phyloP scores from a whole-genome alignment of 2,888 invertebrate genomes.

The Nemapogon koenigi region DNA sequence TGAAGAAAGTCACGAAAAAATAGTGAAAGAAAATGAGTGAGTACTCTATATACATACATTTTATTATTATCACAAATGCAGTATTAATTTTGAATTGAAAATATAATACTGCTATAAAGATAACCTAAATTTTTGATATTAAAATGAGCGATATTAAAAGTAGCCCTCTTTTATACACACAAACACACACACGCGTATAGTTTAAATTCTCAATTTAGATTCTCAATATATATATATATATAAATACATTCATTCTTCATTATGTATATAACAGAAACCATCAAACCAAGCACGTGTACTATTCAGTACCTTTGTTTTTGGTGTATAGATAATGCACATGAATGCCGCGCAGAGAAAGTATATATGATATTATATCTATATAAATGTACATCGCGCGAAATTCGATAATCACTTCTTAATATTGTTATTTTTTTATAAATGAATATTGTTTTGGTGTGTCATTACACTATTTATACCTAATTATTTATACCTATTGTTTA shows the following conservation, averaged over 20 bases:
- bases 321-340: slow-evolving; percentile 16
- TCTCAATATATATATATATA: slow-evolving; percentile 13
- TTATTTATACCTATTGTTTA: slow-evolving; percentile 19
- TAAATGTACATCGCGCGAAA: slow-evolving; percentile 4
- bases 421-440: slow-evolving; percentile 16
- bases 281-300: slow-evolving; percentile 16
- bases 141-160: slow-evolving; percentile 15
- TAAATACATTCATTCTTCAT: slow-evolving; percentile 10
- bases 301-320: slow-evolving; percentile 15
- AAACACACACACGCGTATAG: too few relatives aligned
- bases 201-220: slow-evolving; percentile 15
- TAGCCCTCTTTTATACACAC: too few relatives aligned
- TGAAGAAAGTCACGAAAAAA: too few relatives aligned
- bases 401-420: too few relatives aligned
- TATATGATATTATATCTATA: slow-evolving; percentile 15
- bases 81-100: too few relatives aligned
- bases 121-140: slow-evolving; percentile 15
- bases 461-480: slow-evolving; percentile 14
- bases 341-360: slow-evolving; percentile 17
- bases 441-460: slow-evolving; percentile 16
- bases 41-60: slow-evolving; percentile 16
- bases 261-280: slow-evolving; percentile 14
- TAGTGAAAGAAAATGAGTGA: slow-evolving; percentile 17
- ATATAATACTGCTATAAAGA: slow-evolving; percentile 3
- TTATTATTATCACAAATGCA: slow-evolving; percentile 4